A percentile compares a stretch with the other conserved stretches of the same genome.
phyloP scores from a whole-genome alignment of 2,797 vertebrate species.

The Halcyon smyrnensis region DNA sequence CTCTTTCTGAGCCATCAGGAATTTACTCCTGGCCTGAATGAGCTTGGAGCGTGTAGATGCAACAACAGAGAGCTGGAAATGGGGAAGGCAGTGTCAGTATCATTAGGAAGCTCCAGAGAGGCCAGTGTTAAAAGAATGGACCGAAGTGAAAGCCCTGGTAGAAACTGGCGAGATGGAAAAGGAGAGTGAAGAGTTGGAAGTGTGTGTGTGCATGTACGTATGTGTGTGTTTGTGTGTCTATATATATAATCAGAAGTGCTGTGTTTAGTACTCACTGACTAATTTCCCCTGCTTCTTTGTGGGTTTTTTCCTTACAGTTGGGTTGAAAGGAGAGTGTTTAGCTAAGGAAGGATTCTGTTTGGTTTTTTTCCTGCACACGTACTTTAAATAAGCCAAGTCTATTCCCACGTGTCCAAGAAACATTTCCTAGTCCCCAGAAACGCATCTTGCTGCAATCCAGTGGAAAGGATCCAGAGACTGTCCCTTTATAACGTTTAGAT shows the following conservation, averaged over 20 bases:
- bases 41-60: not conserved
- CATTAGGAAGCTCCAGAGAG: not conserved
- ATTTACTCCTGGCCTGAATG: not conserved
- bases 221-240: not conserved
- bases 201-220: too few relatives aligned
- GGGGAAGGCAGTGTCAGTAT: not conserved
- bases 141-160: not conserved
- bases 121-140: not conserved
- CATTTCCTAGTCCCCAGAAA: not conserved
- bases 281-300: not conserved
- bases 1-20: not conserved
- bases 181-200: not conserved
- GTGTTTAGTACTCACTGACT: not conserved
- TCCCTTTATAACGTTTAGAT: not conserved
- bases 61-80: not conserved
- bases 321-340: not conserved
- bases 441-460: not conserved
- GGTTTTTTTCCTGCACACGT: fast-evolving
- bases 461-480: not conserved
- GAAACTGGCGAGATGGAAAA: not conserved
- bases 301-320: not conserved
- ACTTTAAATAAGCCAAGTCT: not conserved
- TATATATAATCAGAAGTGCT: not conserved
- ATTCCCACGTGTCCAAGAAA: not conserved
- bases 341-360: not conserved